Base-by-base conservation (phyloP, 2,888 invertebrate species). In the Zaprionus bogoriensis region DNA sequence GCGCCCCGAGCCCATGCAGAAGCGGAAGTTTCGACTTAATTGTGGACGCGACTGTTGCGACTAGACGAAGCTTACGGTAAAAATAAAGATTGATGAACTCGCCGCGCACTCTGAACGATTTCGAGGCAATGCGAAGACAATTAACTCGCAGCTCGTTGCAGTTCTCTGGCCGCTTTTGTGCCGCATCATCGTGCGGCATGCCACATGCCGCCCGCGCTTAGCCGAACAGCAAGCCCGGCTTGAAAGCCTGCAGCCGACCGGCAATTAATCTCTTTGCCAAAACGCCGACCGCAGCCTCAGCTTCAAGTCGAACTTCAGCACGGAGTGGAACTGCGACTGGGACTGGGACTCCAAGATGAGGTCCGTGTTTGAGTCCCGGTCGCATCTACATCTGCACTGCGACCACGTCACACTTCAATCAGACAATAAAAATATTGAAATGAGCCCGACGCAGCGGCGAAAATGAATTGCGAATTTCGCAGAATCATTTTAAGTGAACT, bases 401-500 rank as follows among this genome's bases (percentile, higher is more conserved):
- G 41, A 30, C 70, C 61, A 74, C 85, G 76, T 78, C 79, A 79
- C 86, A 80, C 83, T 85, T 78, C 86, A 85, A 80, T 80, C 79
- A 79, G 76, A 85, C 85, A 79, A 82, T 85, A 81, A 78, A 75
- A 75, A 85, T 82, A 85, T 85, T 80, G 69, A 82, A 80, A 80
- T 85, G 75, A 84, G 75, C 57, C 58, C 20, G 20, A 27, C 17
- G 20, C 32, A 22, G 36, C 28, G 57, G 41, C 50, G 59, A 36
- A 70, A 74, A 66, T 74, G 60, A 77, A 80, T 81, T 81, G 71
- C 58, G 74, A 75, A 80, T 75, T 79, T 80, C 79, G 79, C 86
- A 85, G 79, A 80, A 80, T 85, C 86, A 85, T 67, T 80, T 80
- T 85, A 85, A 82, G 73, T 81, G 78, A 84, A 79, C 78, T 74